Evolutionary conservation across 2,797 vertebrate genomes (phyloP).

Genomic region (Enteromius thamalakanensis): DNA sequence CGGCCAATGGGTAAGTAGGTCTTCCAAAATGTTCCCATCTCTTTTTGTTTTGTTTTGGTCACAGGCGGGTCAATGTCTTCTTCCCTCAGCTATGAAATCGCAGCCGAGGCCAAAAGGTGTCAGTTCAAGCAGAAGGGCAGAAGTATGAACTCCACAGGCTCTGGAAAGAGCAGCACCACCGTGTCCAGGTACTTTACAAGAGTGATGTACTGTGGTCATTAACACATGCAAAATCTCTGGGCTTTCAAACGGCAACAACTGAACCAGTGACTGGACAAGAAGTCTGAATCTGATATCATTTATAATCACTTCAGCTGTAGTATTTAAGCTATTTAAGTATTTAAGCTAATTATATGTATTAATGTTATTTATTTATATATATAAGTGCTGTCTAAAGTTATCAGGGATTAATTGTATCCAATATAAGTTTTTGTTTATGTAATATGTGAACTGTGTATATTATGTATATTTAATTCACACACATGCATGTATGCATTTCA

Average conservation of each 20-base stretch:
- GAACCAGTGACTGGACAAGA: background rate
- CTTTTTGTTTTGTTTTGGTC: background rate
- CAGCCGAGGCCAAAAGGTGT: conserved; percentile 87
- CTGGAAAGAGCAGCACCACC: conserved; percentile 92
- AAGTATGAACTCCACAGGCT: conserved; percentile 98
- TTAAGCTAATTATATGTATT: no score
- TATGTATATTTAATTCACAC: no score
- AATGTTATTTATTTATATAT: no score
- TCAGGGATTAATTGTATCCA: no score
- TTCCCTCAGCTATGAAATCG: conserved; percentile 74
- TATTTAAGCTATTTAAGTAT: background rate
- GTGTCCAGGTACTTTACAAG: conserved; percentile 85
- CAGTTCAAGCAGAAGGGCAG: conserved; percentile 90
- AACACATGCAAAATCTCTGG: background rate
- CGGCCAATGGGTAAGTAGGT: conserved; percentile 80
- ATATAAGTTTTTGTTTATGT: no score
- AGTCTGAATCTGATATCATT: background rate
- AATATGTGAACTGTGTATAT: no score
- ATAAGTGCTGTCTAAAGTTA: no score
- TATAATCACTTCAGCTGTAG: background rate
- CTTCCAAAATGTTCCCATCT: background rate
- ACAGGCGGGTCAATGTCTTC: conserved; percentile 4
- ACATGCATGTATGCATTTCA: no score
- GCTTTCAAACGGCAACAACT: background rate
- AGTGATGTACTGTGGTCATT: background rate